Evolutionary conservation across 2,888 invertebrate species (phyloP), one percentile per base, ranked within the genome.

Genomic region (Caenorhabditis imperialis): DNA sequence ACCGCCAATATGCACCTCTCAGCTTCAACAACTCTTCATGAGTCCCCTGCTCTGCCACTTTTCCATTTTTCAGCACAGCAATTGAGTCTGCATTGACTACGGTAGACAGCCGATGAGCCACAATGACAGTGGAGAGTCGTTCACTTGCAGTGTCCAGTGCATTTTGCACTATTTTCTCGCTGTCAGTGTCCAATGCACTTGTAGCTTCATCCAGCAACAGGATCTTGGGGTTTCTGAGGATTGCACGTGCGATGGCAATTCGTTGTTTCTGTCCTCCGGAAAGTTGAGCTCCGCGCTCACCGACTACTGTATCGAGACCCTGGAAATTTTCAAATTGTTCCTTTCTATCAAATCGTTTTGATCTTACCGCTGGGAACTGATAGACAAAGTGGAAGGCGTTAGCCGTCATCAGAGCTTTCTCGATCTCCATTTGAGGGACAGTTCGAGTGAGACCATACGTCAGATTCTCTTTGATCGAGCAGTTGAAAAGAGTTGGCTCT

Each of bases 91-190:
- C 90, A 25, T 88, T 90, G 76, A 88, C 86, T 37, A 90, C 89
- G 6, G 90, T 90, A 4, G 90, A 90, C 57, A 90, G 81, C 18
- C 90, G 86, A 77, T 89, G 89, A 16, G 89, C 89, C 10, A 90
- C 86, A 0, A 89, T 85, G 37, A 90, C 84, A 3, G 89, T 90
- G 0, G 90, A 90, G 50, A 90, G 79, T 5, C 90, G 83, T 40
- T 78, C 72, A 14, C 77, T 57, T 0, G 90, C 90, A 86, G 88
- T 69, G 61, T 95, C 94, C 70, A 95, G 48, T 20, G 82, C 80
- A 57, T 79, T 77, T 71, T 82, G 82, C 14, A 82, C 80, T 53
- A 94, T 90, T 93, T 69, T 63, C 51, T 83, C 83, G 57, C 77
- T 80, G 47, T 83, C 82, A n/a, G 78, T 81, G 50, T 83, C 83